Conservation (phyloP, 2,113 vertebrate genomes). For the Cheirogaleus medius region DNA sequence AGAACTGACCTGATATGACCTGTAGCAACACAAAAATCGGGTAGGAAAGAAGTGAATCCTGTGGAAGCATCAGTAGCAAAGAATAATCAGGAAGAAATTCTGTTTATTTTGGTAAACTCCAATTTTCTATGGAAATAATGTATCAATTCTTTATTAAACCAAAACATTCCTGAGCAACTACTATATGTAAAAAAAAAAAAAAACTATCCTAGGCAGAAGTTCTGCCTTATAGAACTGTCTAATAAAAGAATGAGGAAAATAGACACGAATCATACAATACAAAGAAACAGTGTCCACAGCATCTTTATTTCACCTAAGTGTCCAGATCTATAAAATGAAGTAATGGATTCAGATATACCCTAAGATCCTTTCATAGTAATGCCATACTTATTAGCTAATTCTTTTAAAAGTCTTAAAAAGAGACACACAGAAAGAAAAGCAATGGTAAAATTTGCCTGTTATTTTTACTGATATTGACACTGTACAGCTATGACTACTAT, state of each 20-base stretch:
- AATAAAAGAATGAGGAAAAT: background rate
- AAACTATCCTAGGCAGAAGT: background rate
- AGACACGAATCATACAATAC: background rate
- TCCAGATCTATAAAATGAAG: background rate
- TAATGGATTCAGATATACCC: background rate
- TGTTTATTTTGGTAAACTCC: background rate
- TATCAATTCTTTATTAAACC: background rate
- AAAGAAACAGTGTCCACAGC: background rate
- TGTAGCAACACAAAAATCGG: conserved; percentile 70
- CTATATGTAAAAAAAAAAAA: background rate
- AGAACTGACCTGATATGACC: conserved; percentile 98
- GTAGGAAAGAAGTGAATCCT: background rate
- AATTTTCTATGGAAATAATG: background rate
- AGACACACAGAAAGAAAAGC: background rate
- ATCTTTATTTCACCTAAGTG: background rate
- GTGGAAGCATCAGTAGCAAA: background rate
- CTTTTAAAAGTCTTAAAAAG: background rate
- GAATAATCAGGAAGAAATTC: background rate
- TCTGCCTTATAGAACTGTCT: background rate
- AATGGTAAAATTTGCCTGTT: background rate
- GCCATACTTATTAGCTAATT: background rate
- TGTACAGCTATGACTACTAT: background rate
- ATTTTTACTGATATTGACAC: background rate
- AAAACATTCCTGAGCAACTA: background rate
- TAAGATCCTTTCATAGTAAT: background rate